A percentile compares a stretch with the other conserved stretches of the same genome.
Conservation (phyloP, 2,113 vertebrate genomes). For the Pseudorectes ferrugineus region DNA sequence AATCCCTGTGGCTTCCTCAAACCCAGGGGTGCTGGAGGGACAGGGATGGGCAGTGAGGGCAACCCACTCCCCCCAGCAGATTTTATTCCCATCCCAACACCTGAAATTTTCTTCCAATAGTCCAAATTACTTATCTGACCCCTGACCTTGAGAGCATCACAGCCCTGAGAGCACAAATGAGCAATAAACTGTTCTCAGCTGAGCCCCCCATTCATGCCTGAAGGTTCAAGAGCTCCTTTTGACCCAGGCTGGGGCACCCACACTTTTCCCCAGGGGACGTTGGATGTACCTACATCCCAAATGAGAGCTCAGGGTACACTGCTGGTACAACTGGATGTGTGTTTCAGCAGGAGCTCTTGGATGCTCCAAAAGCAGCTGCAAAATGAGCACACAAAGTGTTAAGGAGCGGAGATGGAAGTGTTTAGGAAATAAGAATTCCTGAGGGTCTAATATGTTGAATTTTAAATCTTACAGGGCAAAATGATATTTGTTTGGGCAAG, state of each 20-base stretch:
- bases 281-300: background rate
- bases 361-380: background rate
- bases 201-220: background rate
- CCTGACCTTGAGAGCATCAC: background rate
- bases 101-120: background rate
- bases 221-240: background rate
- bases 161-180: background rate
- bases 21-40: rapidly evolving
- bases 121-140: background rate
- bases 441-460: background rate
- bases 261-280: background rate
- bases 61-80: rapidly evolving
- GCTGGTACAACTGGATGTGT: background rate
- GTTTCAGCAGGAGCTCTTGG: background rate
- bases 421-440: background rate
- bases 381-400: background rate
- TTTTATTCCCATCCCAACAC: background rate
- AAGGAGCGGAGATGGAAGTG: background rate
- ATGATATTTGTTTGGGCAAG: background rate
- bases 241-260: background rate
- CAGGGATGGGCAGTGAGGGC: background rate
- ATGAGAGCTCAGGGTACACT: background rate
- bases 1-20: rapidly evolving
- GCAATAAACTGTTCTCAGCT: background rate
- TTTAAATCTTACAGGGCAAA: background rate